Conservation (phyloP, 2,113 vertebrate genomes). For the Burhinus oedicnemus region DNA sequence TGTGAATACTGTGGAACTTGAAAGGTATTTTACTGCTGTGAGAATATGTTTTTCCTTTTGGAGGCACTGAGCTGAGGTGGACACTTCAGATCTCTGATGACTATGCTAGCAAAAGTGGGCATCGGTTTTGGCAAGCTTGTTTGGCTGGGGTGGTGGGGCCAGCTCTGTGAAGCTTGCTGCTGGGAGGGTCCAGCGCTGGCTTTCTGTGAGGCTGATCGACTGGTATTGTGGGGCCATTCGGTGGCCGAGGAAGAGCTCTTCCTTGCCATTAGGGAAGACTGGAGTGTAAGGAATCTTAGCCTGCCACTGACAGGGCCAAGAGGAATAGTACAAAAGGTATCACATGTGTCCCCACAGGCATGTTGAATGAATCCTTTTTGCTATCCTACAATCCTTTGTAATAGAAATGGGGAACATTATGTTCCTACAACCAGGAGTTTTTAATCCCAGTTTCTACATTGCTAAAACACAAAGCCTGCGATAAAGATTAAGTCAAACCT, state of each 20-base stretch:
- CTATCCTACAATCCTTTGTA: too few relatives aligned
- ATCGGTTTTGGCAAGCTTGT: neutral
- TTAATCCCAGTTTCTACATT: neutral
- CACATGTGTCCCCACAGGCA: neutral
- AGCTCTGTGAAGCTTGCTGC: neutral
- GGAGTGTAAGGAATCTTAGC: neutral
- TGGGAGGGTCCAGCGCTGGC: neutral
- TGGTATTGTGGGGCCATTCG: neutral
- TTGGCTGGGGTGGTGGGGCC: neutral
- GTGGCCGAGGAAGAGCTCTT: neutral
- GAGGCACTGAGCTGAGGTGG: neutral
- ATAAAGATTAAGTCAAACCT: neutral
- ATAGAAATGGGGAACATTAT: neutral
- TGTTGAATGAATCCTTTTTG: neutral
- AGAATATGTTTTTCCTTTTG: neutral
- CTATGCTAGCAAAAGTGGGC: neutral
- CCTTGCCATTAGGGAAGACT: neutral
- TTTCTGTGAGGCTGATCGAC: neutral
- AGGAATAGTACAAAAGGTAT: neutral
- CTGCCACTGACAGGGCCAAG: neutral
- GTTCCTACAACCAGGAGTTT: neutral
- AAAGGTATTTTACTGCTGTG: neutral
- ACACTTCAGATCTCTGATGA: neutral
- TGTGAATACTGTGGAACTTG: neutral
- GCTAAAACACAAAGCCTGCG: neutral